Evolutionary conservation across 2,888 invertebrate species (phyloP).

Genomic region (Lepidochitona cinerea): DNA sequence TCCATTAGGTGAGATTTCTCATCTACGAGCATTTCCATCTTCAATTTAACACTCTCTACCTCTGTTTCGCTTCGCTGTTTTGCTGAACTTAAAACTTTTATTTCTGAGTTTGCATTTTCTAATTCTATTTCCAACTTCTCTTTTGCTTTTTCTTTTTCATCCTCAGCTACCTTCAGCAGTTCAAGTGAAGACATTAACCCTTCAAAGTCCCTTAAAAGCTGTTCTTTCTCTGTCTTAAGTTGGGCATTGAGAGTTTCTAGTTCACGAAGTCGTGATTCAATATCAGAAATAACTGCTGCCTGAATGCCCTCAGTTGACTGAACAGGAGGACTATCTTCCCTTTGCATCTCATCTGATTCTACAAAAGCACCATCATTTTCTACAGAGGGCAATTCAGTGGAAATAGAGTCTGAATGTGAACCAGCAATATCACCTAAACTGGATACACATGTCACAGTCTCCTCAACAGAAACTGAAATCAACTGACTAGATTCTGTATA

Average conservation of each 20-base stretch:
- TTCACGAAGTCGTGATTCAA: not conserved
- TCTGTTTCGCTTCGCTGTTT: not conserved
- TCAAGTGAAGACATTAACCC: not conserved
- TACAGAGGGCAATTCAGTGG: too few species aligned
- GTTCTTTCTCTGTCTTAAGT: not conserved
- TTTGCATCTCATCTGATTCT: too few species aligned
- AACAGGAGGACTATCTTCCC: too few species aligned
- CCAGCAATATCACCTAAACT: too few species aligned
- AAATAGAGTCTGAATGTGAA: too few species aligned
- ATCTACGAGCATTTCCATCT: not conserved
- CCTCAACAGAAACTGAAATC: too few species aligned
- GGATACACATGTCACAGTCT: too few species aligned
- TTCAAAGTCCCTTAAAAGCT: not conserved
- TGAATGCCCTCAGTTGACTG: too few species aligned
- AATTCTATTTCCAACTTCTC: not conserved
- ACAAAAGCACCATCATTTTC: too few species aligned
- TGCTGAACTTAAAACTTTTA: not conserved
- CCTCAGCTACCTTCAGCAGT: not conserved
- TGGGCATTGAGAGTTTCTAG: not conserved
- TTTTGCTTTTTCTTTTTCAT: not conserved
- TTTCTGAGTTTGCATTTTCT: not conserved
- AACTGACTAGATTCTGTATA: too few species aligned
- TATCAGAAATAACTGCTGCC: not conserved
- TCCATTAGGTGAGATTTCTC: too few species aligned
- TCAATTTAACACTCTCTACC: not conserved